Base-by-base conservation (phyloP, 1,140 invertebrate species). In the Coptotermes formosanus region DNA sequence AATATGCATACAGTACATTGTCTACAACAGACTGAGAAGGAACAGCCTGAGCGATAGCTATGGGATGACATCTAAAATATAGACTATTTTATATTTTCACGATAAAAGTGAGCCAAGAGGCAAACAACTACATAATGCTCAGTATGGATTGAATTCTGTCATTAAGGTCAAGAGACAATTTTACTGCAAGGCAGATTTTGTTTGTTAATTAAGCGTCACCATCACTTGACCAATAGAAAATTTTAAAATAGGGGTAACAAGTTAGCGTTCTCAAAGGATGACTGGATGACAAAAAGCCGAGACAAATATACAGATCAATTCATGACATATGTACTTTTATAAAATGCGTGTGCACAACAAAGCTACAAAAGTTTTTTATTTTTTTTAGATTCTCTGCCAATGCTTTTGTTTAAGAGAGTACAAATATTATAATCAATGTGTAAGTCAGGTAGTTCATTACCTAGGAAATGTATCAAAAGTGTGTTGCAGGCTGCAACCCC, bases 271-370 rank as follows among this genome's bases (percentile, higher is more conserved):
- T 55, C 48, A 55, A 84, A 84, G 59, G 59, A 23, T 64, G 83
- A 84, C 4, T 84, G 83, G 83, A 84, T 84, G 48, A 84, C 83
- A 52, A 84, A 84, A 84, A 52, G 44, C 52, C 30, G 83, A 84
- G 45, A 84, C 52, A 84, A 52, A 84, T 59, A 84, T 84, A 84
- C 52, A 84, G 45, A 84, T 84, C 30, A 19, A 52, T 84, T 30
- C 30, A 86, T 75, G 81, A 86, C 85, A 86, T 30, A 75, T 82
- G 81, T 86, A 86, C 59, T 86, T 86, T 82, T 87, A 85, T 81
- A 85, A 87, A 87, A 87, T 82, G 82, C 43, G 52, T 52, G 86
- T 87, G 86, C 82, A 85, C 86, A 75, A 87, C 43, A 83, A 85
- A 87, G 85, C 84, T 85, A 85, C 85, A 85, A 85, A 87, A 87